Conservation (phyloP, 2,888 invertebrate species). For the Apotomis turbidana region DNA sequence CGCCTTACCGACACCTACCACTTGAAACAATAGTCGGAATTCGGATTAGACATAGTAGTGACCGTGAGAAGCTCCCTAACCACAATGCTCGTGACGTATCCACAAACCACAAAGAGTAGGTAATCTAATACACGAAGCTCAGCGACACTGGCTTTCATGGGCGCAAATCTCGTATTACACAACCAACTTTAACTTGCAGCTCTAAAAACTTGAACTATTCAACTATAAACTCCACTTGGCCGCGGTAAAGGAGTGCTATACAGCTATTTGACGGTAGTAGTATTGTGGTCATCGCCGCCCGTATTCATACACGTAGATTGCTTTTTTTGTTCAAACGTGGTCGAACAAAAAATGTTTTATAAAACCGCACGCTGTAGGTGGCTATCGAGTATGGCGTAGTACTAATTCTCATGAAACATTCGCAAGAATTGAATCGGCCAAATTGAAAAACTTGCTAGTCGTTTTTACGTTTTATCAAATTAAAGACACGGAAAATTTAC, state of each 20-base stretch:
- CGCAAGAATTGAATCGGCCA: conserved; percentile 60
- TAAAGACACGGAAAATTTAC: conserved; percentile 2
- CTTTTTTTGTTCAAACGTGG: conserved; percentile 73
- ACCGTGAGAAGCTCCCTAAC: conserved; percentile 77
- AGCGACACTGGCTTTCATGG: conserved; percentile 80
- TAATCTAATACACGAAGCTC: conserved; percentile 82
- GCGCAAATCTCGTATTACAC: conserved; percentile 79
- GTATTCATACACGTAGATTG: conserved; percentile 72
- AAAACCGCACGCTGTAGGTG: conserved; percentile 60
- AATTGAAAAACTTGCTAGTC: conserved; percentile 47
- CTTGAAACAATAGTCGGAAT: conserved; percentile 58
- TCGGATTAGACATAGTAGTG: conserved; percentile 60
- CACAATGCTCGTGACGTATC: conserved; percentile 78
- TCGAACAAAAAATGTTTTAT: conserved; percentile 66
- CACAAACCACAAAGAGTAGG: conserved; percentile 78
- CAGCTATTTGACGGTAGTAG: conserved; percentile 50
- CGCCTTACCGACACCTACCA: conserved; percentile 45
- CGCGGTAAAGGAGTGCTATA: conserved; percentile 49
- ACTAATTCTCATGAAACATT: conserved; percentile 60
- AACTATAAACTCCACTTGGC: conserved; percentile 50
- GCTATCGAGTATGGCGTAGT: conserved; percentile 67
- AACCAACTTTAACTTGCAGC: conserved; percentile 49
- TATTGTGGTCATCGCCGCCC: conserved; percentile 61
- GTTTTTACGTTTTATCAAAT: conserved; percentile 48
- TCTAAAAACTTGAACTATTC: conserved; percentile 47